Evolutionary conservation across 2,113 vertebrate species (phyloP), one percentile per base, ranked within the genome.

Genomic region (Thamnaconus septentrionalis): DNA sequence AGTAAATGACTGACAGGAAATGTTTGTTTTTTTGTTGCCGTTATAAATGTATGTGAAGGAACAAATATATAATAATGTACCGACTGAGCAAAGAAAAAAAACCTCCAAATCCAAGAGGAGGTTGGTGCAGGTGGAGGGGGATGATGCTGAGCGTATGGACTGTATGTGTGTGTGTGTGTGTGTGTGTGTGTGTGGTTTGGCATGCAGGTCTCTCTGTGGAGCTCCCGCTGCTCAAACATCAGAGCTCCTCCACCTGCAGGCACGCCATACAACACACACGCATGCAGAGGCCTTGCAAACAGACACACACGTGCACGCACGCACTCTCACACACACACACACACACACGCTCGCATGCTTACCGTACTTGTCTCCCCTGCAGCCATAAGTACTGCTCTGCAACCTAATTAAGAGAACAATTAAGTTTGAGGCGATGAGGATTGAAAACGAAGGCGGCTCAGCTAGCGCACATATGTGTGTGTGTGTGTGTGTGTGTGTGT

Each of bases 391-490:
- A 90, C 92, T 90, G 89, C 93, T 82, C 80, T 92, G 91, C 91
- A 95, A 94, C 94, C 95, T 95, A 97, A 98, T 98, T 98, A 98
- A 95, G 92, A 95, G 94, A 96, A 95, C 95, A 97, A 95, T 96
- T 94, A 96, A 92, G 94, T 94, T 91, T 89, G 71, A 75, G 61
- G 71, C 46, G 0, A 67, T 53, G 73, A 55, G 71, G 66, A 73
- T 50, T 78, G 56, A 49, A 80, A 73, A 72, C 73, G 59, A 81
- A 65, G 66, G 56, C 12, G 8, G 5, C 10, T 18, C 3, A 6
- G 4, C 48, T 7, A 52, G 55, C 47, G 56, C 45, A 59, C 43
- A 50, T 56, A 46, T 51, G 56, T 51, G 59, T 54, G 54, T 44
- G 57, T 65, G 64, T 68, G 59, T 56, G 55, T 69, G 64, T 51